These are phyloP conservation scores for Ammodytes marinus DNA, from an alignment of 2,113 vertebrate genomes.

Conservation along the genomic window DNA sequence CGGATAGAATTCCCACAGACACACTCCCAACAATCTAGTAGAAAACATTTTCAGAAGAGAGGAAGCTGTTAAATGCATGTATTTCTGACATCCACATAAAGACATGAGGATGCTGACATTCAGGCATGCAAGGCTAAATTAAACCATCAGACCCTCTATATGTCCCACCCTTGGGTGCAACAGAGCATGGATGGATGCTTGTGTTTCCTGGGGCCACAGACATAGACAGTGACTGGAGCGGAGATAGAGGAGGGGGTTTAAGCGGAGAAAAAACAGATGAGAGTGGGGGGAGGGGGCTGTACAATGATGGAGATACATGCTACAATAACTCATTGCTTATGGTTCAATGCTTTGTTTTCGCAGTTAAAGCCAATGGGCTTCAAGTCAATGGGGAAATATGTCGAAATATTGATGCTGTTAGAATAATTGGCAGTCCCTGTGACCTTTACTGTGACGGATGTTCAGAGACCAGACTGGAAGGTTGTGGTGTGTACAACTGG, in stretches of 20 bases:
- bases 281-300: constrained; percentile 12
- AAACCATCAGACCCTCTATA: constrained; percentile 4
- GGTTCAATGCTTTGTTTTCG: constrained; percentile 68
- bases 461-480: too few relatives aligned
- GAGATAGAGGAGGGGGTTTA: constrained; percentile 28
- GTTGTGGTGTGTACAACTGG: too few relatives aligned
- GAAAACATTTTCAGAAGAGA: too few relatives aligned
- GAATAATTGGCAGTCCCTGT: too few relatives aligned
- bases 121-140: constrained; percentile 9
- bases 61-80: not conserved
- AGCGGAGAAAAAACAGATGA: not conserved
- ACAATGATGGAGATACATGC: constrained; percentile 41
- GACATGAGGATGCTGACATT: constrained; percentile 11
- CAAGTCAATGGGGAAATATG: too few relatives aligned
- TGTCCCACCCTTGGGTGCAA: constrained; percentile 34
- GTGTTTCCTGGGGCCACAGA: constrained; percentile 65
- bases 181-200: constrained; percentile 43
- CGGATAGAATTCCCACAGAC: too few relatives aligned
- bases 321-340: constrained; percentile 74
- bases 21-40: too few relatives aligned
- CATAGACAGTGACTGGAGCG: constrained; percentile 43
- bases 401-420: too few relatives aligned
- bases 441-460: too few relatives aligned
- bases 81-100: not conserved
- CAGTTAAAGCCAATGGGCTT: constrained; percentile 31